Conservation (phyloP, 1,140 invertebrate species). For the Potamilus streckersoni region DNA sequence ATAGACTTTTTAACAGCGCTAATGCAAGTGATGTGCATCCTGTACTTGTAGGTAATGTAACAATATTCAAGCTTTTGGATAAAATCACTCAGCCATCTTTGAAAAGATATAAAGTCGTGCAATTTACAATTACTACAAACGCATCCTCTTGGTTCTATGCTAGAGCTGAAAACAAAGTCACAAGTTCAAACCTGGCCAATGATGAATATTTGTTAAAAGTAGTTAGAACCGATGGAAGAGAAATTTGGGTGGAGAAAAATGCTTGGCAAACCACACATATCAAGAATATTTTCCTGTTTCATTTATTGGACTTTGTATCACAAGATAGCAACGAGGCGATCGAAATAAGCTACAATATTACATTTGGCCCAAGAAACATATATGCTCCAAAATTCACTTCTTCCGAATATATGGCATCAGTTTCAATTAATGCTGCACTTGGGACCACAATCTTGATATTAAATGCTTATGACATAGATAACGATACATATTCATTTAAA, state of each 20-base stretch:
- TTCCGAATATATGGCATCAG: neutral
- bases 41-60: constrained; percentile 21
- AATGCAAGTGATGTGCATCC: constrained; percentile 23
- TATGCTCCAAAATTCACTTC: constrained; percentile 10
- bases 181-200: neutral
- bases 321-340: neutral
- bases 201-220: constrained; percentile 6
- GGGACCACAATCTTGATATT: neutral
- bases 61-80: neutral
- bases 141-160: constrained; percentile 17
- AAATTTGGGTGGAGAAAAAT: constrained; percentile 27
- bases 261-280: constrained; percentile 32
- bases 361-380: constrained; percentile 10
- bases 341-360: constrained; percentile 2
- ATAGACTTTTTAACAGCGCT: constrained; percentile 39
- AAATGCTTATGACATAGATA: constrained; percentile 7
- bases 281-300: constrained; percentile 8
- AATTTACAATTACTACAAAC: constrained; percentile 2
- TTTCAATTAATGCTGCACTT: neutral
- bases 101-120: constrained; percentile 7
- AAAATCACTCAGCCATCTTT: neutral
- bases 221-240: constrained; percentile 6
- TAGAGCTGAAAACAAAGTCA: constrained; percentile 27
- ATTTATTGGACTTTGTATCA: constrained; percentile 22
- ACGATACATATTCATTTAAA: neutral